phyloP scores from a whole-genome alignment of 2,797 vertebrate species.

The Vespertilio murinus region DNA sequence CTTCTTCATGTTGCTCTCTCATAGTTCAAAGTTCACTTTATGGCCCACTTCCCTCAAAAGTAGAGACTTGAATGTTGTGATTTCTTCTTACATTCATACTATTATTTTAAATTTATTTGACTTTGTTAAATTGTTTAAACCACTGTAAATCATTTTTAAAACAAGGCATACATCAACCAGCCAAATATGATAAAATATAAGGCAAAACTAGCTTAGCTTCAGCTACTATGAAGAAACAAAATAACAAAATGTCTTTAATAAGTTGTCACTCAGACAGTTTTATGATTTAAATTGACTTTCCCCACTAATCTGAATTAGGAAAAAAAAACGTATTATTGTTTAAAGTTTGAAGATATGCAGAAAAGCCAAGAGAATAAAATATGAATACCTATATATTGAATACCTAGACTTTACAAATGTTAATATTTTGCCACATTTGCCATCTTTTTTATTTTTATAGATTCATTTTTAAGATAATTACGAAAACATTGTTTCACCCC shows the following conservation, averaged over 20 bases:
- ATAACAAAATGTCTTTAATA: not conserved
- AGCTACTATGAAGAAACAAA: slow-evolving; percentile 2
- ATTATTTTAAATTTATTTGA: slow-evolving; percentile 37
- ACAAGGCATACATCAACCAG: not conserved
- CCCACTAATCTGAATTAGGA: not conserved
- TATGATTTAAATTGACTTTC: not conserved
- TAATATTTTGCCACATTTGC: not conserved
- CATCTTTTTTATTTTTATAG: not conserved
- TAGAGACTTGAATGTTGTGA: not conserved
- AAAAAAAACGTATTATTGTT: not conserved
- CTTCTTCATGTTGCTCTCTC: not conserved
- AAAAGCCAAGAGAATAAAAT: not conserved
- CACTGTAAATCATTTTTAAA: not conserved
- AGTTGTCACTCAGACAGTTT: not conserved
- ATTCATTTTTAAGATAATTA: not conserved
- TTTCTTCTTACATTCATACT: not conserved
- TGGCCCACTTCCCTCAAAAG: not conserved
- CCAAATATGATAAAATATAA: not conserved
- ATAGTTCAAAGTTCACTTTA: not conserved
- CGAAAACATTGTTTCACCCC: not conserved
- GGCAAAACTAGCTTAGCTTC: slow-evolving; percentile 18
- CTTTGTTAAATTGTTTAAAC: slow-evolving; percentile 5
- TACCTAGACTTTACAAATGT: not conserved
- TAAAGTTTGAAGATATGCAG: not conserved
- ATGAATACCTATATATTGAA: not conserved